Base-by-base conservation (phyloP, 2,113 vertebrate species). In the Junco hyemalis region DNA sequence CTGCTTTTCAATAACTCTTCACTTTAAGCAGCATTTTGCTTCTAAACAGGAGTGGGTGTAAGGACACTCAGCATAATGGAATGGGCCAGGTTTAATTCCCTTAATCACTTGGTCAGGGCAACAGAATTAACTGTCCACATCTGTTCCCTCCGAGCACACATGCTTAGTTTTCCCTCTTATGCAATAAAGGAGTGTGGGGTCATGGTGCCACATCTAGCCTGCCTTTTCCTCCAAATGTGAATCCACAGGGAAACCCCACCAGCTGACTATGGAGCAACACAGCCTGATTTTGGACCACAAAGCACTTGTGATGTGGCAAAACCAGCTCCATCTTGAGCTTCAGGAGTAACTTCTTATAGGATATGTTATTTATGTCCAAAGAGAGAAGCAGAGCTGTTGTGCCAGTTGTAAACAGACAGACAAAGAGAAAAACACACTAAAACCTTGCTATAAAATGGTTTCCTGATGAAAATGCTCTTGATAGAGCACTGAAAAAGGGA, bases 121-220 rank as follows among this genome's bases (percentile, higher is more conserved):
- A 95, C 94, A 94, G 97, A 98, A 98, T 98, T 98, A 98, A 98
- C 96, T 92, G 97, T 93, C 92, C 96, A 93, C 97, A 98, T 98
- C 97, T 98, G 98, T 97, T 98, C 96, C 72, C 94, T 91, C 47
- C 4, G 4, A 97, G 93, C 45, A 29, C 92, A 95, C 78, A 92
- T 74, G 89, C 90, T 92, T 96, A 88, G 50, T 82, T 94, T 80
- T 95, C 86, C 69, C 86, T 94, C 94, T 95, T 97, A 92, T 54
- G 61, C 81, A 97, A 97, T 66, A 61, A 85, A 94, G 89, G 93
- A 95, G 90, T 24, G 38, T 11, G 13, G 74, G 92, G 93, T 94
- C 90, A 97, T 17, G 66, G 45, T 77, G 47, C 69, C 79, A 77
- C 68, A 90, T 78, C 91, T 48, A 89, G 74, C 33, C 51, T 91